A percentile compares a stretch with the other conserved stretches of the same genome.
Conservation (phyloP, 2,113 vertebrate species). For the Xenopus laevis region DNA sequence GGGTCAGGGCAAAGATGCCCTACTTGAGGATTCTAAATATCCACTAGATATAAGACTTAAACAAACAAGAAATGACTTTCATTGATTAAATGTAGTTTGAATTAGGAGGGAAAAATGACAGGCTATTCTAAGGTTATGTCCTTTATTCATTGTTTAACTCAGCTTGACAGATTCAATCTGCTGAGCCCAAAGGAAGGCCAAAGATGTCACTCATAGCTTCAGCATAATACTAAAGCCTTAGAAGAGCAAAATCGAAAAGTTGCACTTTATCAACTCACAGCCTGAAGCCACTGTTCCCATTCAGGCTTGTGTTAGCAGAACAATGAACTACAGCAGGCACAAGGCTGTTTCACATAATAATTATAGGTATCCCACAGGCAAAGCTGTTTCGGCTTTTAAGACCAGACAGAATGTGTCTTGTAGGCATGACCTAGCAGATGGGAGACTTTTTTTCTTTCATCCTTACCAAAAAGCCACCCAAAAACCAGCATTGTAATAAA, state of each 20-base stretch:
- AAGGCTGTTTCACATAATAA: conserved; percentile 66
- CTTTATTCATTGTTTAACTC: conserved; percentile 79
- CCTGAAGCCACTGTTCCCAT: conserved; percentile 76
- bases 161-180: conserved; percentile 85
- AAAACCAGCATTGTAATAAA: conserved; percentile 70
- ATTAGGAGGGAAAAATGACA: conserved; percentile 75
- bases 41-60: conserved; percentile 69
- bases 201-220: conserved; percentile 68
- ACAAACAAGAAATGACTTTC: conserved; percentile 84
- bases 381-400: conserved; percentile 74
- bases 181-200: conserved; percentile 70
- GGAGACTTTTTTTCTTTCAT: conserved; percentile 66
- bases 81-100: conserved; percentile 88
- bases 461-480: conserved; percentile 67
- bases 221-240: conserved; percentile 63
- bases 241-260: conserved; percentile 77
- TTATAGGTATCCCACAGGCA: conserved; percentile 80
- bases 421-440: conserved; percentile 80
- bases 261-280: conserved; percentile 79
- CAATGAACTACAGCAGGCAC: conserved; percentile 71
- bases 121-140: conserved; percentile 72
- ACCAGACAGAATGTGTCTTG: conserved; percentile 76
- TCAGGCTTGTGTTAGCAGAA: conserved; percentile 68
- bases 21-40: conserved; percentile 63
- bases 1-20: conserved; percentile 57